Conservation (phyloP, 2,113 vertebrate species). For the Colaptes auratus region DNA sequence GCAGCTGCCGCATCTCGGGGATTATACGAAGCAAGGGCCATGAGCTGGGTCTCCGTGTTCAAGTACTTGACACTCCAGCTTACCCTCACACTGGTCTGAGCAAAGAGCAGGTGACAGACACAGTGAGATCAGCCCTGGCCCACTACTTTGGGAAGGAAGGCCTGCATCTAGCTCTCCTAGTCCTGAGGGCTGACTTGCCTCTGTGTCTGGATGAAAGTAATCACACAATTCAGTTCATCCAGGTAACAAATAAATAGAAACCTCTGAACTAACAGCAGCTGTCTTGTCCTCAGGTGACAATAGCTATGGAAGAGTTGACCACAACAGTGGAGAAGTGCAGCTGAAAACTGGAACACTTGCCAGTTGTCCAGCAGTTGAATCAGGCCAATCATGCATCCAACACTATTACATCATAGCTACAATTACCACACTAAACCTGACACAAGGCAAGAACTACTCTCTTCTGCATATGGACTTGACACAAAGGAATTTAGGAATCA, state of each 20-base stretch:
- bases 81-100: constrained; percentile 72
- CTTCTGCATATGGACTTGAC: rapidly evolving
- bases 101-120: constrained; percentile 50
- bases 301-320: not conserved
- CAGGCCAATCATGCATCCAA: not conserved
- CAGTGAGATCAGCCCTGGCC: constrained; percentile 48
- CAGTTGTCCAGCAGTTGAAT: not conserved
- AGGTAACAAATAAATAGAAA: constrained; percentile 44
- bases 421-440: not conserved
- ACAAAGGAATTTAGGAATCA: not conserved
- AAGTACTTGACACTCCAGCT: constrained; percentile 82
- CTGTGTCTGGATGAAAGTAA: constrained; percentile 36
- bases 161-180: constrained; percentile 79
- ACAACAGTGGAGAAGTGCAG: not conserved
- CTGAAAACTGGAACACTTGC: not conserved
- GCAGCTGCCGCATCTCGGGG: constrained; percentile 43
- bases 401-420: not conserved
- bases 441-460: not conserved
- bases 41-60: constrained; percentile 71
- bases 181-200: constrained; percentile 79
- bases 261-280: not conserved
- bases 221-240: constrained; percentile 52
- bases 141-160: constrained; percentile 72
- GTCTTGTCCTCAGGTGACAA: not conserved
- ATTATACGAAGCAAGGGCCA: constrained; percentile 69